Conservation (phyloP, 2,113 vertebrate species). For the Lophius piscatorius region DNA sequence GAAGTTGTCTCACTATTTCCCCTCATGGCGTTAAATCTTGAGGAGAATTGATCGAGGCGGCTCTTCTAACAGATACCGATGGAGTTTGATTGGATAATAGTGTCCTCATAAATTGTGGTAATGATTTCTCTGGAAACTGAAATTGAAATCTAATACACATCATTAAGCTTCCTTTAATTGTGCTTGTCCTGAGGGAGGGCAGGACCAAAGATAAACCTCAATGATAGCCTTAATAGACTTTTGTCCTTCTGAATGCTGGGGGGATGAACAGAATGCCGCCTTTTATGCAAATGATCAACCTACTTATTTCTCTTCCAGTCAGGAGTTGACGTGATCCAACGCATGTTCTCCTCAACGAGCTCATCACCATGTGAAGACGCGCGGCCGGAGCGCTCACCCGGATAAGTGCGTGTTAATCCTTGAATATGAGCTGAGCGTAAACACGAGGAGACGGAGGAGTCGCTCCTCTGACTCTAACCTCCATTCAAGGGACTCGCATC, state of each 20-base stretch:
- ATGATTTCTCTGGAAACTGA: conserved; percentile 70
- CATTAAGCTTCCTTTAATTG: conserved; percentile 71
- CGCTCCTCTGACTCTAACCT: too few species aligned
- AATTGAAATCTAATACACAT: conserved; percentile 72
- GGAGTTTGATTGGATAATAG: conserved; percentile 53
- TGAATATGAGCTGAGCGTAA: background rate
- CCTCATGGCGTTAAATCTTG: conserved; percentile 50
- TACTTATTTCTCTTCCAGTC: background rate
- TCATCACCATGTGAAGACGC: conserved; percentile 2
- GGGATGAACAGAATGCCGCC: conserved; percentile 4
- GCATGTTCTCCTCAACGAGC: background rate
- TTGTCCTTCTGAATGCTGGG: conserved; percentile 18
- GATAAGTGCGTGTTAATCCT: background rate
- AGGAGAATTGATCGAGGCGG: conserved; percentile 60
- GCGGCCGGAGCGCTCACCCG: too few species aligned
- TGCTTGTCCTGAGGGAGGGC: conserved; percentile 26
- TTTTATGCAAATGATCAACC: conserved; percentile 6
- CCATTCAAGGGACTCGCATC: conserved; percentile 30
- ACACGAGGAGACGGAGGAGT: background rate
- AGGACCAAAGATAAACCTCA: conserved; percentile 32
- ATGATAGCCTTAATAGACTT: conserved; percentile 30
- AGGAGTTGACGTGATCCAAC: background rate
- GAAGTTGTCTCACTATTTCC: conserved; percentile 41
- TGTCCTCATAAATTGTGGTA: conserved; percentile 70
- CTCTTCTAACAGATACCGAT: conserved; percentile 50